These are phyloP conservation scores for Cataglyphis livida DNA, from an alignment of 2,888 invertebrate species.

Conservation along the genomic window DNA sequence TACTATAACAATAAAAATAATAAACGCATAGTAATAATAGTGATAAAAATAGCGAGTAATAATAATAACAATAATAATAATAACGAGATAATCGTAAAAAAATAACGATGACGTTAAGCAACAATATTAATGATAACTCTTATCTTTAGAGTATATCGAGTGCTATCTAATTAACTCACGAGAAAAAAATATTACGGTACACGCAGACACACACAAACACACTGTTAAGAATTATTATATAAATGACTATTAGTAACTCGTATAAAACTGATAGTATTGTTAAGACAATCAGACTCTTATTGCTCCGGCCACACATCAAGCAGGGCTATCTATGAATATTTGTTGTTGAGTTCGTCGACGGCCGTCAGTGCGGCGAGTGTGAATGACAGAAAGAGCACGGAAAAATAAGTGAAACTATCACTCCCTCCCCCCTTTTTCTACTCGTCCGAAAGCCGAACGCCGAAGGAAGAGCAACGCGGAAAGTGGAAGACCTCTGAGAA, in stretches of 20 bases:
- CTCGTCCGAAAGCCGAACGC: neutral
- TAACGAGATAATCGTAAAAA: slow-evolving; percentile 64
- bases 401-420: slow-evolving; percentile 12
- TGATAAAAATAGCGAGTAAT: slow-evolving; percentile 69
- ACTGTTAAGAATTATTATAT: slow-evolving; percentile 58
- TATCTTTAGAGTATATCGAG: slow-evolving; percentile 61
- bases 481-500: neutral
- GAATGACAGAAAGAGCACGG: slow-evolving; percentile 37
- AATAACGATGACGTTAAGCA: slow-evolving; percentile 61
- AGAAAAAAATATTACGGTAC: slow-evolving; percentile 41
- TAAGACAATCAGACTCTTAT: slow-evolving; percentile 85
- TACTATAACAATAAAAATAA: slow-evolving; percentile 45
- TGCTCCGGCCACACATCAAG: slow-evolving; percentile 81
- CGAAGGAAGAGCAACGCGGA: neutral
- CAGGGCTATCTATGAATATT: slow-evolving; percentile 79
- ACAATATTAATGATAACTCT: slow-evolving; percentile 61
- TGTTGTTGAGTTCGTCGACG: slow-evolving; percentile 62
- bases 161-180: slow-evolving; percentile 58
- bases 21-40: slow-evolving; percentile 62
- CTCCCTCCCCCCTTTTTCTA: slow-evolving; percentile 49
- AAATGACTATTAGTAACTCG: slow-evolving; percentile 64
- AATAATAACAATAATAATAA: slow-evolving; percentile 65
- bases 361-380: slow-evolving; percentile 39
- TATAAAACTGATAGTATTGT: slow-evolving; percentile 83
- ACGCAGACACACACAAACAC: slow-evolving; percentile 6